Percentiles rank a stretch among this genome's conserved stretches.
Evolutionary conservation across 2,888 invertebrate species (phyloP).

Genomic region (Sphaerophoria rueppellii): DNA sequence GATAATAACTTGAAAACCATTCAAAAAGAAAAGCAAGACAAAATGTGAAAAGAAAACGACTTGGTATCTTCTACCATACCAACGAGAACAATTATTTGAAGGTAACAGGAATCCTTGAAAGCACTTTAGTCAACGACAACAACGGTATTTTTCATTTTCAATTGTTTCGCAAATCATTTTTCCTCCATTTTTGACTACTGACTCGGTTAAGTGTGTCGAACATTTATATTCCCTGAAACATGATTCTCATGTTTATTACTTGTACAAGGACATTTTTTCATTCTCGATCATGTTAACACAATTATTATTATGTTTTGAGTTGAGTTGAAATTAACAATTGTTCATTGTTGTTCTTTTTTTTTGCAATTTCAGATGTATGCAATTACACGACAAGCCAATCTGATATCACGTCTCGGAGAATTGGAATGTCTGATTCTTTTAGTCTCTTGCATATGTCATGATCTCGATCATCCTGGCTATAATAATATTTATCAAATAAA

Average conservation of each 20-base stretch:
- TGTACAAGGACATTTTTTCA: conserved; percentile 50
- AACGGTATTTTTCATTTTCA: neutral
- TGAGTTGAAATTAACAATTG: conserved; percentile 28
- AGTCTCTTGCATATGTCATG: conserved; percentile 91
- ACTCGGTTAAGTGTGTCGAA: conserved; percentile 11
- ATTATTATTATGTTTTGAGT: conserved; percentile 4
- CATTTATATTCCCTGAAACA: too few species aligned
- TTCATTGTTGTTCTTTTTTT: neutral
- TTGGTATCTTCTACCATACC: neutral
- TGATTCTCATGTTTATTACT: conserved; percentile 7
- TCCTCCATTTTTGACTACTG: conserved; percentile 11
- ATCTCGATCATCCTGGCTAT: conserved; percentile 90
- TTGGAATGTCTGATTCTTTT: conserved; percentile 90
- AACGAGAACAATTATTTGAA: conserved; percentile 16
- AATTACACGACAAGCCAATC: conserved; percentile 88
- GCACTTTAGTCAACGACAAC: conserved; percentile 50
- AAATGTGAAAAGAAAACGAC: neutral
- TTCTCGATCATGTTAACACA: conserved; percentile 16
- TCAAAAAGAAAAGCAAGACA: conserved; percentile 31
- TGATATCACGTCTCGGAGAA: conserved; percentile 87
- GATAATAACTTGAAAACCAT: conserved; percentile 49
- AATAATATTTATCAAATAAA: conserved; percentile 92
- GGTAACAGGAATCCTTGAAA: conserved; percentile 54
- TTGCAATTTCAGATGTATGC: conserved; percentile 88
- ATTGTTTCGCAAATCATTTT: conserved; percentile 7